These are phyloP conservation scores for Aleiodes testaceus DNA, from an alignment of 2,888 invertebrate species.

Conservation along the genomic window DNA sequence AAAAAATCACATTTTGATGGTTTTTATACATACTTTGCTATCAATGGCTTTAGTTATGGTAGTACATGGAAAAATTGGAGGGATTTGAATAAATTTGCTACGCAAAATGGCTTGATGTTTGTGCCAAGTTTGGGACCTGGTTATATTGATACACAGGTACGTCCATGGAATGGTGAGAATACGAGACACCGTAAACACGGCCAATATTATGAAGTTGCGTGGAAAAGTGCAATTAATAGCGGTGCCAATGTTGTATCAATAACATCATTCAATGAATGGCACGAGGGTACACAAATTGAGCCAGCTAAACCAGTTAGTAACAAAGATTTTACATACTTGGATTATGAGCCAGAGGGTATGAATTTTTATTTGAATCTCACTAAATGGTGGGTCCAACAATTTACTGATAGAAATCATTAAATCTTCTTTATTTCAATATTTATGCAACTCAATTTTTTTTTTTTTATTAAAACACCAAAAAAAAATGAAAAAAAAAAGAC, in stretches of 20 bases:
- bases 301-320: constrained; percentile 75
- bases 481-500: too few relatives aligned
- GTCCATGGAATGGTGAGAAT: constrained; percentile 77
- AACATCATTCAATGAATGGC: constrained; percentile 85
- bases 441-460: too few relatives aligned
- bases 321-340: constrained; percentile 73
- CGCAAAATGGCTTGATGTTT: constrained; percentile 77
- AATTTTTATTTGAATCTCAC: constrained; percentile 80
- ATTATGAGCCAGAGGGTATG: constrained; percentile 78
- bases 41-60: constrained; percentile 79
- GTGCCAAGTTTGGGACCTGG: constrained; percentile 83
- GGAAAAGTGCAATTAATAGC: constrained; percentile 77
- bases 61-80: constrained; percentile 79
- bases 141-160: constrained; percentile 78
- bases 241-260: constrained; percentile 77
- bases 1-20: constrained; percentile 76
- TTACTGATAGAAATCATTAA: constrained; percentile 56
- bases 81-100: constrained; percentile 75
- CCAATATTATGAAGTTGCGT: constrained; percentile 79
- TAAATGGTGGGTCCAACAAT: constrained; percentile 77
- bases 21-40: constrained; percentile 80
- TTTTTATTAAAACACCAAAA: too few relatives aligned
- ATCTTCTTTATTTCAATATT: too few relatives aligned
- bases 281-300: constrained; percentile 84
- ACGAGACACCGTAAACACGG: constrained; percentile 76